A percentile compares a stretch with the other conserved stretches of the same genome.
These are phyloP conservation scores for Cryptophagus acutangulus DNA, from an alignment of 2,888 invertebrate species.

Conservation along the genomic window DNA sequence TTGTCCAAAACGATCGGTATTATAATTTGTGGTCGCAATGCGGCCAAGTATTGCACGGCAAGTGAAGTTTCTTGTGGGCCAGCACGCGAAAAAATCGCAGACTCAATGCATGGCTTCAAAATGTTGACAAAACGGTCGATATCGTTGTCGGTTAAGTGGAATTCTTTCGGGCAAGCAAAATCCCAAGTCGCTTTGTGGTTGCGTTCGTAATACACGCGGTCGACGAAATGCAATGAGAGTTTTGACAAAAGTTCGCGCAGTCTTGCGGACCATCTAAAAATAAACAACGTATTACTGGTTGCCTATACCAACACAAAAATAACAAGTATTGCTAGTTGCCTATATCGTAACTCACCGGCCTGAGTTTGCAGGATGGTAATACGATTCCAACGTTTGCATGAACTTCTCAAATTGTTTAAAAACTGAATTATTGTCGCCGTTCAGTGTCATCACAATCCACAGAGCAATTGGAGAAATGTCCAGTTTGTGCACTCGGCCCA, in stretches of 20 bases:
- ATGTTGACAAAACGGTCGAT: constrained; percentile 75
- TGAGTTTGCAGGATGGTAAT: constrained; percentile 82
- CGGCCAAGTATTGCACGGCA: constrained; percentile 71
- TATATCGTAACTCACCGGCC: constrained; percentile 54
- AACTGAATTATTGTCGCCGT: constrained; percentile 59
- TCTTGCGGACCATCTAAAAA: constrained; percentile 63
- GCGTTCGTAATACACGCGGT: constrained; percentile 62
- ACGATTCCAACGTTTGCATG: constrained; percentile 77
- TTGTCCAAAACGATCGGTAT: constrained; percentile 78
- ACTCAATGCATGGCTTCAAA: constrained; percentile 68
- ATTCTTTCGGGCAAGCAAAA: constrained; percentile 60
- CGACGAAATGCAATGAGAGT: constrained; percentile 60
- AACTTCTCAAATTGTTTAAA: constrained; percentile 73
- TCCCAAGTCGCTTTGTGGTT: constrained; percentile 63
- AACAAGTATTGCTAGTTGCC: constrained; percentile 4
- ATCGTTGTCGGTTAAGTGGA: constrained; percentile 72
- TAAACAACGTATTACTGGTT: too few species aligned
- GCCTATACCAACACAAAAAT: background rate
- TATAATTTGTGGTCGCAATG: constrained; percentile 74
- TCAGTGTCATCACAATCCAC: constrained; percentile 61
- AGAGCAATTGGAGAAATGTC: constrained; percentile 51
- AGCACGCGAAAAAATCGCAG: constrained; percentile 73
- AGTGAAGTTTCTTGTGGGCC: constrained; percentile 59
- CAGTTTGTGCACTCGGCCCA: constrained; percentile 51
- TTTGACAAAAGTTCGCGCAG: constrained; percentile 64